Base-by-base conservation (phyloP, 30 jellyfish, hydroid and myxozoan genomes). In the Sanderia malayensis region DNA sequence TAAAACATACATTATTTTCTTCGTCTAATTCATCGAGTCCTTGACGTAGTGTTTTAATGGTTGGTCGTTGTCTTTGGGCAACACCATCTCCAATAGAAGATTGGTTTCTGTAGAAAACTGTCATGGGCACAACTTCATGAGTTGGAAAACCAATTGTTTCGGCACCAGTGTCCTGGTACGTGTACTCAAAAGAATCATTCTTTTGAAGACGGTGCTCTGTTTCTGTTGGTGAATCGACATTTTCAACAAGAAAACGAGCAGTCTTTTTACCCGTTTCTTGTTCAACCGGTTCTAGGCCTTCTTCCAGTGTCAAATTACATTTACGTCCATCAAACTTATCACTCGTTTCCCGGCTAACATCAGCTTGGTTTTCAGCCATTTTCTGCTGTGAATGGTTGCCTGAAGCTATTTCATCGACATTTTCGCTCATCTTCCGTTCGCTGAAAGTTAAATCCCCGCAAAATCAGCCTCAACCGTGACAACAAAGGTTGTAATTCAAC, bases 121-220 rank as follows among this genome's bases (percentile, higher is more conserved):
- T 74, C 78, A 89, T 61, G 13, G 97, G 97, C 17, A 89, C 94
- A 21, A 95, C 97, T 34, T 89, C 97, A 44, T 82, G 94, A n/a
- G 97, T 89, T 19, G 88, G 82, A 44, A 83, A 89, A 17, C 95
- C 93, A 67, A 76, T 76, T 4, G 87, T 76, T 21, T 76, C 87
- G 13, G 68, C 74, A 29, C 25, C 8, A 49, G 71, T 64, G 31
- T 76, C 87, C 11, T 79, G 87, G 63, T 58, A 76, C 4, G 68
- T 55, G 57, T 59, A 62, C 71, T 76, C 87, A 46, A 41, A 29
- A 22, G 69, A 7, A 18, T 52, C 53, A 15, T 76, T 68, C 58
- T 45, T 61, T 27, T 47, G 45, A 26, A 45, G 67, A 15, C 52
- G 55, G 55, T 15, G 8, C 27, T 13, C 8, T 23, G 73, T 46